Evolutionary conservation across 2,113 vertebrate species (phyloP), one percentile per base, ranked within the genome.

Genomic region (Hyperoodon ampullatus): DNA sequence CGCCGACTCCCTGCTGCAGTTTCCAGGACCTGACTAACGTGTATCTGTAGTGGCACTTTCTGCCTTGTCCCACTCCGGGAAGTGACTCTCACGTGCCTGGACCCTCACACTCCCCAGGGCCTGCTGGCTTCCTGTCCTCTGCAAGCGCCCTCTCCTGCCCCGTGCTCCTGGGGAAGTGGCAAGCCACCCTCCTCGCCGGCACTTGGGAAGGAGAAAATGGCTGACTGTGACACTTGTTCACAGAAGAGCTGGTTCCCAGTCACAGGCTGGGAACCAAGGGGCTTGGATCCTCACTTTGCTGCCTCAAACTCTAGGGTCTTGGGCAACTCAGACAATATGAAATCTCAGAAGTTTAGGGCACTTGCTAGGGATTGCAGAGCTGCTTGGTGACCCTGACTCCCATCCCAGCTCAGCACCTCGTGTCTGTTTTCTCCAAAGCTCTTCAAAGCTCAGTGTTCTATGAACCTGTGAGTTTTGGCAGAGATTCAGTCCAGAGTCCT

Each of bases 391-490:
- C 81, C 86, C 58, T 50, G 18, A 77, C 8, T 33, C 18, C 60
- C n/a, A 11, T 4, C 13, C 80, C 30, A 12, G 3, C 2, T 47
- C 12, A 26, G 50, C n/a, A 68, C 21, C 60, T 30, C 35, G 0
- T 28, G 15, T 33, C 30, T 83, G 15, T 88, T 63, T 63, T 44
- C 75, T 68, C 50, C 33, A 80, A 44, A 35, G 58, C 71, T 50
- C 58, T 61, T 81, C 18, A 30, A 35, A 71, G 42, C 30, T 9
- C n/a, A n/a, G 11, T 4, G 53, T 5, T 3, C 28, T 28, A 0
- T 24, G 78, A 23, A 0, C 30, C 80, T 75, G 4, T 13, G 75
- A 30, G 70, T 92, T 26, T 60, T 42, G 60, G 77, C 13, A 86
- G 78, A 97, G 21, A 39, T 30, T 39, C 30, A 18, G 21, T 60